Percentiles rank a stretch among this genome's conserved stretches.
phyloP scores from a whole-genome alignment of 2,888 invertebrate genomes.

The Platynereis dumerilii region DNA sequence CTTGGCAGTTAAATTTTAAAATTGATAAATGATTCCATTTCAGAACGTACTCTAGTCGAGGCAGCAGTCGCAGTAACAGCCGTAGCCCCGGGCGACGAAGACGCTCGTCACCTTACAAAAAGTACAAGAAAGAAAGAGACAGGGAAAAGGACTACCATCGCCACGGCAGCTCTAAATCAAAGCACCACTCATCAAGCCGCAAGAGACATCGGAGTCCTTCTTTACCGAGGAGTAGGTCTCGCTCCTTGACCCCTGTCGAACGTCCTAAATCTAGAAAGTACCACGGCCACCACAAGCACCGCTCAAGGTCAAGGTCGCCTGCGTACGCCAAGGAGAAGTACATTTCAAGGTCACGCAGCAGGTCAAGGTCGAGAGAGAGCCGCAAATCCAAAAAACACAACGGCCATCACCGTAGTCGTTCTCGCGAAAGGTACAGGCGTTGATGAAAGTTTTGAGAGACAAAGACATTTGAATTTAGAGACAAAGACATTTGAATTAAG shows the following conservation, averaged over 20 bases:
- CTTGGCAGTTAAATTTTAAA: too few relatives aligned
- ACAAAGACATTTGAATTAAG: too few relatives aligned
- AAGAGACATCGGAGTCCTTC: constrained; percentile 17
- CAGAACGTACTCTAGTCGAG: constrained; percentile 19
- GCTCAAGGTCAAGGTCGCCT: constrained; percentile 15
- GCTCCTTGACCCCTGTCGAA: constrained; percentile 5
- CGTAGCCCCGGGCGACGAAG: constrained; percentile 8
- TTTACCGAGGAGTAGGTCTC: neutral
- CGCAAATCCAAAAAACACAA: constrained; percentile 22
- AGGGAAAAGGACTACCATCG: constrained; percentile 1
- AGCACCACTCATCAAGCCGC: constrained; percentile 4
- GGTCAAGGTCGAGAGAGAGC: constrained; percentile 3
- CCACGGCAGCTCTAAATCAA: constrained; percentile 2
- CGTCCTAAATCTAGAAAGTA: constrained; percentile 15
- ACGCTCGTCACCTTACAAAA: constrained; percentile 14
- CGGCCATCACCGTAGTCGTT: constrained; percentile 22
- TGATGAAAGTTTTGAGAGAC: neutral
- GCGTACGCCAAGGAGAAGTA: constrained; percentile 14
- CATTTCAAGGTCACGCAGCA: constrained; percentile 10
- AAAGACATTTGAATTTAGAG: too few relatives aligned
- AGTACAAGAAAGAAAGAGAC: constrained; percentile 22
- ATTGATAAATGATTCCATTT: neutral
- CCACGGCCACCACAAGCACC: constrained; percentile 8
- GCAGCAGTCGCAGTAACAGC: constrained; percentile 22
- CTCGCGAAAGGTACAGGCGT: constrained; percentile 18